phyloP scores from a whole-genome alignment of 2,113 vertebrate genomes.

The Hemiscyllium ocellatum region DNA sequence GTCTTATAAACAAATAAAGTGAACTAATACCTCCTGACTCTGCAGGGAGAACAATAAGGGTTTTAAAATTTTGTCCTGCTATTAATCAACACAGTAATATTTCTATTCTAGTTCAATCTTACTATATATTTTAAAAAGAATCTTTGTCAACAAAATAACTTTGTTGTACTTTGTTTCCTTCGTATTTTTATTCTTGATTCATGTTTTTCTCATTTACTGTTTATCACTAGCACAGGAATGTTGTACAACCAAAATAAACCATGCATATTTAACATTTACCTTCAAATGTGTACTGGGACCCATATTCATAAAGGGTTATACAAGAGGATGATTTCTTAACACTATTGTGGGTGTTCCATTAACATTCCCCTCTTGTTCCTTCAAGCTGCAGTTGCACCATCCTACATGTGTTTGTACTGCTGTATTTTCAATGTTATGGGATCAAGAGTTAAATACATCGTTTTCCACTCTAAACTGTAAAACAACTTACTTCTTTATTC shows the following conservation, averaged over 20 bases:
- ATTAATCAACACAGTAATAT: not conserved
- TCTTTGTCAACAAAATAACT: not conserved
- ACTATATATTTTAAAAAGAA: not conserved
- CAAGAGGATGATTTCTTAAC: not conserved
- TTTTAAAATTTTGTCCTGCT: not conserved
- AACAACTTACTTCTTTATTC: not conserved
- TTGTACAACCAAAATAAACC: not conserved
- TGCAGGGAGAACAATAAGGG: not conserved
- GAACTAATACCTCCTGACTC: not conserved
- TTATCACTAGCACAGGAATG: not conserved
- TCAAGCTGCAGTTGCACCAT: not conserved
- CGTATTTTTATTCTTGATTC: not conserved
- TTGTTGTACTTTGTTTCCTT: not conserved
- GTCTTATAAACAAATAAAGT: not conserved
- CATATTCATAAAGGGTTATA: not conserved
- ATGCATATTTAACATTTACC: not conserved
- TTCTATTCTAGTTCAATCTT: not conserved
- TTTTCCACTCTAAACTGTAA: not conserved
- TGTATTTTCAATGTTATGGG: not conserved
- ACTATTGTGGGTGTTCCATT: not conserved
- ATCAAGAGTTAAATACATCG: not conserved
- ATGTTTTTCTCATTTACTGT: not conserved
- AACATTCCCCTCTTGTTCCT: not conserved
- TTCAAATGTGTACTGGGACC: not conserved
- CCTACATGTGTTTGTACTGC: not conserved